phyloP scores from a whole-genome alignment of 2,797 vertebrate species.

The Bradypus variegatus region DNA sequence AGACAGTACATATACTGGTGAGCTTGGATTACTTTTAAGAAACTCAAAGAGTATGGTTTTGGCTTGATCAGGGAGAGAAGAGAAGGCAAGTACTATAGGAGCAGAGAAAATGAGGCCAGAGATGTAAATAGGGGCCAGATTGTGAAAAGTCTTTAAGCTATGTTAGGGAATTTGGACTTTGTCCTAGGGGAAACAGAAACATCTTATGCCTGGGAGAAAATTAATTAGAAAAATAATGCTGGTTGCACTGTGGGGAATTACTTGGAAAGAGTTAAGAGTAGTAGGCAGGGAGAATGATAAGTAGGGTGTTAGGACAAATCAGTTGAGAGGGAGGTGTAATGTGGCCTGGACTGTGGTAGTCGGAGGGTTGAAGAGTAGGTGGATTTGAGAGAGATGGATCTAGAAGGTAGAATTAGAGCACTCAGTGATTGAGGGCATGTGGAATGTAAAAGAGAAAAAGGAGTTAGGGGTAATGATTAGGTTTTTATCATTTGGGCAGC shows the following conservation, averaged over 20 bases:
- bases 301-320: not conserved
- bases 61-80: not conserved
- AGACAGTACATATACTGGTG: not conserved
- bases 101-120: not conserved
- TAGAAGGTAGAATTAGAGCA: not conserved
- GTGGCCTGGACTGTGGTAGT: not conserved
- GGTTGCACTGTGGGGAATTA: not conserved
- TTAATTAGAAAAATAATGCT: not conserved
- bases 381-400: not conserved
- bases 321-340: not conserved
- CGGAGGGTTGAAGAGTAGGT: not conserved
- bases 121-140: not conserved
- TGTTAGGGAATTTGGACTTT: slow-evolving; percentile 5
- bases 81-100: not conserved
- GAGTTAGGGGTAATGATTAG: not conserved
- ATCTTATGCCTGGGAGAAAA: not conserved
- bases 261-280: not conserved
- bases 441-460: not conserved
- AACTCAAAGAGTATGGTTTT: not conserved
- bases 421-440: not conserved
- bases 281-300: not conserved
- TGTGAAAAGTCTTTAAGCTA: not conserved
- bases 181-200: not conserved
- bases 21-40: slow-evolving; percentile 18
- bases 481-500: not conserved